Percentiles rank a stretch among this genome's conserved stretches.
These are phyloP conservation scores for Drosophila mercatorum DNA, from an alignment of 2,888 invertebrate genomes.

Conservation along the genomic window DNA sequence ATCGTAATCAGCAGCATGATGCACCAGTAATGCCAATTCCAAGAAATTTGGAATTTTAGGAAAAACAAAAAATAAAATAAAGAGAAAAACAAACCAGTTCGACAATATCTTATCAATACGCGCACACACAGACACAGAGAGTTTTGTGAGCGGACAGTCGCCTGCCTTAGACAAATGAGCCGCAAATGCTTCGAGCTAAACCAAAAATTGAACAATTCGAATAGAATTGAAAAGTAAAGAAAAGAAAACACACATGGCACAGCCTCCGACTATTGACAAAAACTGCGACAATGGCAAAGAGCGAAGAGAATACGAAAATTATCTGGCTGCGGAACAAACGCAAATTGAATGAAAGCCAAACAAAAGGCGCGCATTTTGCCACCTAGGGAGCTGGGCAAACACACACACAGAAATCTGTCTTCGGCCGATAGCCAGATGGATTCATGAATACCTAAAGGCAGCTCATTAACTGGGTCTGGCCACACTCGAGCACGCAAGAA, in stretches of 20 bases:
- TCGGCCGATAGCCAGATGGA: slow-evolving; percentile 4
- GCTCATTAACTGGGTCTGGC: slow-evolving; percentile 31
- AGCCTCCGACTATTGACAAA: slow-evolving; percentile 16
- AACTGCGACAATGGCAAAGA: slow-evolving; percentile 33
- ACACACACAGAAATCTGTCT: slow-evolving; percentile 5
- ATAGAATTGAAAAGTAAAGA: slow-evolving; percentile 34
- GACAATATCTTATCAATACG: slow-evolving; percentile 47
- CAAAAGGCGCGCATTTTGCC: slow-evolving; percentile 61
- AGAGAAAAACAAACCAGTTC: slow-evolving; percentile 24
- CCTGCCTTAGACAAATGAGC: slow-evolving; percentile 50
- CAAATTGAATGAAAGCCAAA: slow-evolving; percentile 66
- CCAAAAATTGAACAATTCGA: slow-evolving; percentile 64
- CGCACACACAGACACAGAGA: slow-evolving; percentile 12
- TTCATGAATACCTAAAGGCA: neutral
- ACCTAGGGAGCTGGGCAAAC: slow-evolving; percentile 54
- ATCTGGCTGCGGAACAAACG: slow-evolving; percentile 62
- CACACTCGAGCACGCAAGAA: slow-evolving; percentile 54
- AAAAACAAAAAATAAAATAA: slow-evolving; percentile 10
- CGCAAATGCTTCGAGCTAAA: slow-evolving; percentile 32
- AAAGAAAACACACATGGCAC: slow-evolving; percentile 37
- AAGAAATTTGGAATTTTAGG: slow-evolving; percentile 27
- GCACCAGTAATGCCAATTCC: slow-evolving; percentile 47
- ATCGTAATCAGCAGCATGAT: slow-evolving; percentile 49
- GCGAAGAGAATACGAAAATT: slow-evolving; percentile 32
- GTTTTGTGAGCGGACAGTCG: slow-evolving; percentile 3